Base-by-base conservation (phyloP, 2,888 invertebrate species). In the Ennomos fuscantarius region DNA sequence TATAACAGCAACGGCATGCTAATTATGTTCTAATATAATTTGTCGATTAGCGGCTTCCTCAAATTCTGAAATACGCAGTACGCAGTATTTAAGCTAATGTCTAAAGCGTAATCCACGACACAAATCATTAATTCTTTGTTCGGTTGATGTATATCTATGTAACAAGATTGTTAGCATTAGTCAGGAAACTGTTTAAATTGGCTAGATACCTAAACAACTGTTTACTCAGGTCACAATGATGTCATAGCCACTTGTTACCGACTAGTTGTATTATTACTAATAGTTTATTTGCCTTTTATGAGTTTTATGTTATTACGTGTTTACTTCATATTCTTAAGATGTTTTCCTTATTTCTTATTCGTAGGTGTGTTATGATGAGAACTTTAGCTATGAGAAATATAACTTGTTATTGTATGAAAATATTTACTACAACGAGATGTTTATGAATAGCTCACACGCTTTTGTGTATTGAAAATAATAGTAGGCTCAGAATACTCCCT, bases 211-310 rank as follows among this genome's bases (percentile, higher is more conserved):
- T 64, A 62, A 42, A 44, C 50, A 43, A 46, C 66, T 72, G 69
- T 77, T 74, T 71, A 63, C 73, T 65, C 63, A 60, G 62, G 52
- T 58, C 55, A 37, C 57, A 61, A 66, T 78, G 79, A 78, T 74
- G 71, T 75, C 76, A 75, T 66, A 51, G 43, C 40, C 52, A 49
- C 45, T 59, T 50, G 53, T 48, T 48, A 46, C 24, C 15, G 15
- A 1, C 54, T 37, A 41, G 33, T 36, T 54, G 39, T 49, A 47
- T 48, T 11, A 36, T 42, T 39, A 44, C 36, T 51, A 51, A 39
- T 44, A 11, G 36, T 42, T 8, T 35, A 41, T 36, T 45, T 40
- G 37, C 48, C 43, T 48, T 40, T 41, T 13, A 44, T 40, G 37
- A 44, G 39, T 48, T 40, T 41, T 13, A 44, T 52, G 32, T 40